These are phyloP conservation scores for Notocelia uddmanniana DNA, from an alignment of 2,888 invertebrate species.

Conservation along the genomic window DNA sequence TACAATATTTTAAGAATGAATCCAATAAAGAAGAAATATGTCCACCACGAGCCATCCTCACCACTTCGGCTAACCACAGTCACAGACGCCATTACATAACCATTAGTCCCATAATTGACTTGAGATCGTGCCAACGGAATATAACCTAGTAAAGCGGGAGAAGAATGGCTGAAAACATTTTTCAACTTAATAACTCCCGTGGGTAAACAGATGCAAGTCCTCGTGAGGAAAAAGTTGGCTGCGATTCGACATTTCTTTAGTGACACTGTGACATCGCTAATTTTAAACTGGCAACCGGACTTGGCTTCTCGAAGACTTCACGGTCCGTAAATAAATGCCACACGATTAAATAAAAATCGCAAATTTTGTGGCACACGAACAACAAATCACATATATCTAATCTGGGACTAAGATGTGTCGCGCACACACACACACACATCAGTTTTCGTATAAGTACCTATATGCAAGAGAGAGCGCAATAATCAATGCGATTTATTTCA, in stretches of 20 bases:
- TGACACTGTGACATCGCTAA: background rate
- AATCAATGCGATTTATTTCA: too few species aligned
- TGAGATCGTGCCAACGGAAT: conserved; percentile 27
- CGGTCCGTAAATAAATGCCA: too few species aligned
- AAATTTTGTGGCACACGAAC: too few species aligned
- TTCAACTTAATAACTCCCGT: conserved; percentile 25
- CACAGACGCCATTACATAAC: conserved; percentile 9
- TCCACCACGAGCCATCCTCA: background rate
- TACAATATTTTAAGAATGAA: too few species aligned
- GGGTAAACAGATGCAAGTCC: conserved; percentile 19
- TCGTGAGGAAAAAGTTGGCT: background rate
- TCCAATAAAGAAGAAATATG: background rate
- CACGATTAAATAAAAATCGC: too few species aligned
- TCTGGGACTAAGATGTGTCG: too few species aligned
- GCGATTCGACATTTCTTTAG: background rate
- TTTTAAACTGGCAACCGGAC: too few species aligned
- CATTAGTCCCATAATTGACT: conserved; percentile 25
- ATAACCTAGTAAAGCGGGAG: conserved; percentile 9
- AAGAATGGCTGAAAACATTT: conserved; percentile 17
- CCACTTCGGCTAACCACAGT: background rate
- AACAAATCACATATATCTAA: too few species aligned
- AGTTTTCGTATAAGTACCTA: too few species aligned
- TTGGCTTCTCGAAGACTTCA: too few species aligned
- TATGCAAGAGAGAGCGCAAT: too few species aligned
- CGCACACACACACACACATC: too few species aligned